Base-by-base conservation (phyloP, 2,888 invertebrate species). In the Sclerodermus sp. region DNA sequence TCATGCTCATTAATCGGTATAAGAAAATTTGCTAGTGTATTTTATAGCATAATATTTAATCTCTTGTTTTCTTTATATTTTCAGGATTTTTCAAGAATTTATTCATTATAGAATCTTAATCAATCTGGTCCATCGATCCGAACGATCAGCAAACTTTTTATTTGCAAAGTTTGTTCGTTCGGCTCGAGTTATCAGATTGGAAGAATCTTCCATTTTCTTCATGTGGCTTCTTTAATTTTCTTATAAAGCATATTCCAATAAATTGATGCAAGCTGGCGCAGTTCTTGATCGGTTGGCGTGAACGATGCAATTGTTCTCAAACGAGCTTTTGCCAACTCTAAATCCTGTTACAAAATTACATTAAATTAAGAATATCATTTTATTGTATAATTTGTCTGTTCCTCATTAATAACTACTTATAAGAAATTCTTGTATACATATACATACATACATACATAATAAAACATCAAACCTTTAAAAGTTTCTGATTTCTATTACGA, bases 151-250 rank as follows among this genome's bases (percentile, higher is more conserved):
- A 77, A 77, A 77, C 77, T 76, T 73, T 65, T 59, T 55, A 66
- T 34, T 64, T 66, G 52, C 42, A 55, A 66, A 77, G 77, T 77
- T 77, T 77, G 77, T 77, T 77, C 77, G 77, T 77, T 77, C 76
- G 77, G 77, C 77, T 77, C 77, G 77, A 77, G 76, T 76, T 76
- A 77, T 74, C 67, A 66, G 67, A 64, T 68, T 63, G 67, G 61
- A 49, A 49, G 36, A 14, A 3, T 34, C 34, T 4, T 34, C 34
- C 6, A 4, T n/a, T 34, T 12, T n/a, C 13, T 34, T 34, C 34
- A 12, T 4, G 34, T 34, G 12, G 3, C 4, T 12, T 4, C 3
- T 12, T 12, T 13, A 12, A 32, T 9, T 49, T 51, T 49, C 29
- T 48, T 58, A 1, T 43, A 42, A 23, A 70, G 51, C 31, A 55